phyloP scores from a whole-genome alignment of 2,888 invertebrate genomes.

The Linnaemya vulpina region DNA sequence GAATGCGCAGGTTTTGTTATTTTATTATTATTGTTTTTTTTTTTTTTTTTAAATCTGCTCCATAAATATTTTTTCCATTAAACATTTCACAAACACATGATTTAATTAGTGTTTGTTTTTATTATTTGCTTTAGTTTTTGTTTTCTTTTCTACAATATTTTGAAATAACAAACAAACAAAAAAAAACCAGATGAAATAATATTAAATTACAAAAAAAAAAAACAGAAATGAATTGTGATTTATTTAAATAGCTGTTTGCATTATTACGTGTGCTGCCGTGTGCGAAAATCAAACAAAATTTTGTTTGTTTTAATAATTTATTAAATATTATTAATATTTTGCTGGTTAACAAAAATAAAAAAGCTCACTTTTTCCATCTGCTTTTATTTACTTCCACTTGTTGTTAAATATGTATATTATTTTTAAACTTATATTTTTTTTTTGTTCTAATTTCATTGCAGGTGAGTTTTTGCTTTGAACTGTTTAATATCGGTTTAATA shows the following conservation, averaged over 20 bases:
- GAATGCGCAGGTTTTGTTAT: background rate
- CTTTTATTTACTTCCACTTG: background rate
- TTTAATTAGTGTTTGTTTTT: constrained; percentile 66
- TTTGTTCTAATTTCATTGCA: constrained; percentile 53
- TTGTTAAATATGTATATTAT: constrained; percentile 23
- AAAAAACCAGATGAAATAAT: constrained; percentile 16
- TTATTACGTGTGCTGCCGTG: constrained; percentile 40
- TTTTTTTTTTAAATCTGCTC: background rate
- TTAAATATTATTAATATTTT: constrained; percentile 40
- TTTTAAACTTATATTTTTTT: constrained; percentile 8
- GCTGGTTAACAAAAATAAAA: background rate
- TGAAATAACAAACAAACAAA: constrained; percentile 19
- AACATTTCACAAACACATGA: constrained; percentile 57
- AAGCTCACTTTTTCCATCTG: background rate
- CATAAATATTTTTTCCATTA: constrained; percentile 7
- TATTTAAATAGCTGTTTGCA: constrained; percentile 50
- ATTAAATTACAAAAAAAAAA: background rate
- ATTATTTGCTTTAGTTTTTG: constrained; percentile 46
- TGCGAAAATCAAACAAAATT: constrained; percentile 31
- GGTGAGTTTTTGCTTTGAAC: constrained; percentile 51
- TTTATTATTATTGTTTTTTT: background rate
- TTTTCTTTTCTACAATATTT: background rate
- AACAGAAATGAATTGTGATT: constrained; percentile 26
- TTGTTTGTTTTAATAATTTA: constrained; percentile 55
- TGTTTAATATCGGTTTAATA: background rate